A percentile compares a stretch with the other conserved stretches of the same genome.
phyloP scores from a whole-genome alignment of 2,797 vertebrate species.

The Sorex maritimensis region DNA sequence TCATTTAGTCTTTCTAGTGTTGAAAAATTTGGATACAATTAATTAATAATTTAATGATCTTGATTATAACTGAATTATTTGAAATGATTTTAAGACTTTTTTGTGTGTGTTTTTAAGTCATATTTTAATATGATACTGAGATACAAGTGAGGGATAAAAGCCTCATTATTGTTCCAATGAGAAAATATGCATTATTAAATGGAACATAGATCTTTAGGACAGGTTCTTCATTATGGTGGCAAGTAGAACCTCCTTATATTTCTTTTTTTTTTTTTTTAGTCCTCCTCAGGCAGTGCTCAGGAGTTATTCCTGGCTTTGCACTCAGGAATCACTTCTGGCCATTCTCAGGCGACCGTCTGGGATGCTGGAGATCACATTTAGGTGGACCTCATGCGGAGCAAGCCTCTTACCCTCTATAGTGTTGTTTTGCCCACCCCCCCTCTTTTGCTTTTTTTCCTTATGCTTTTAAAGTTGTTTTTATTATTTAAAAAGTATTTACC shows the following conservation, averaged over 20 bases:
- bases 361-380: too few relatives aligned
- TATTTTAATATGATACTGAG: slow-evolving; percentile 53
- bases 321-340: too few relatives aligned
- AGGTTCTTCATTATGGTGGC: slow-evolving; percentile 40
- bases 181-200: slow-evolving; percentile 46
- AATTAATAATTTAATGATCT: slow-evolving; percentile 62
- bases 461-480: too few relatives aligned
- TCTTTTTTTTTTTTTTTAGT: not conserved
- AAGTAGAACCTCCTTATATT: not conserved
- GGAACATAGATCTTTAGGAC: not conserved
- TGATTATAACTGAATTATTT: slow-evolving; percentile 55
- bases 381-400: too few relatives aligned
- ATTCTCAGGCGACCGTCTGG: too few relatives aligned
- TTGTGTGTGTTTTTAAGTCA: slow-evolving; percentile 33
- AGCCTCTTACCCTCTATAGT: too few relatives aligned
- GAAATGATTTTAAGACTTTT: slow-evolving; percentile 59
- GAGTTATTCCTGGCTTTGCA: too few relatives aligned
- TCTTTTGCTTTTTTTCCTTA: too few relatives aligned
- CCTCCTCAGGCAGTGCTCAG: too few relatives aligned
- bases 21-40: slow-evolving; percentile 52
- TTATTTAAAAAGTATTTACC: too few relatives aligned
- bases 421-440: too few relatives aligned
- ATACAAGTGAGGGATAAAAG: slow-evolving; percentile 41
- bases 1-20: slow-evolving; percentile 15
- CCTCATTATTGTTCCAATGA: not conserved